Evolutionary conservation across 30 jellyfish, hydroid and myxozoan genomes (phyloP), one percentile per base, ranked within the genome.

Genomic region (Hydractinia symbiolongicarpus): DNA sequence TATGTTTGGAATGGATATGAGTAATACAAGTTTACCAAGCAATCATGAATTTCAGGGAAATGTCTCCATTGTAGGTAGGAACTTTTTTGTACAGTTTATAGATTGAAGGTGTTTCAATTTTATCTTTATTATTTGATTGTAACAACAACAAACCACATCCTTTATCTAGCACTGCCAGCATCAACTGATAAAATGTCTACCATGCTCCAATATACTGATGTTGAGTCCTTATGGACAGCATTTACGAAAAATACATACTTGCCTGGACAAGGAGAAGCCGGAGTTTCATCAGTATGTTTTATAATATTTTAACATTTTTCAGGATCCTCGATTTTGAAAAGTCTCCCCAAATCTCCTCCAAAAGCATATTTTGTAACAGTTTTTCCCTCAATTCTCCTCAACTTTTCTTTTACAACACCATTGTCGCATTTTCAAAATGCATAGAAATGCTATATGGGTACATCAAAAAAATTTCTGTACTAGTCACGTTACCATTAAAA

Each of bases 201-300:
- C 14, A 84, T 90, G 97, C 84, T 85, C 4, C 97, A 90, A 58
- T 90, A 79, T 81, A 69, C 75, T 72, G 40, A 73, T 2, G 95
- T 88, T 6, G 79, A 86, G 77, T 86, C 79, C 19, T 60, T 90
- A 54, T 90, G 97, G 97, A 66, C 64, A 61, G 55, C 60, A 51
- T 90, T 90, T 82, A 76, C 93, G 2, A 53, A 55, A 14, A 88
- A 83, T 5, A 73, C 67, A 13, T 86, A 83, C n/a, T 74, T 90
- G 5, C 97, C 95, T n/a, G 97, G 97, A 49, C 95, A 85, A 71
- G 97, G 97, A 7, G 73, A 19, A 10, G 76, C 90, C 4, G 97
- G 97, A 40, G 76, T 89, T 55, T 90, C 97, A 5, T 66, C 73
- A 86, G 97, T 88, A 53, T 50, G 82, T 16, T 11, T 10, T 11